Conservation (phyloP, 1,140 invertebrate species). For the Bradysia coprophila region DNA sequence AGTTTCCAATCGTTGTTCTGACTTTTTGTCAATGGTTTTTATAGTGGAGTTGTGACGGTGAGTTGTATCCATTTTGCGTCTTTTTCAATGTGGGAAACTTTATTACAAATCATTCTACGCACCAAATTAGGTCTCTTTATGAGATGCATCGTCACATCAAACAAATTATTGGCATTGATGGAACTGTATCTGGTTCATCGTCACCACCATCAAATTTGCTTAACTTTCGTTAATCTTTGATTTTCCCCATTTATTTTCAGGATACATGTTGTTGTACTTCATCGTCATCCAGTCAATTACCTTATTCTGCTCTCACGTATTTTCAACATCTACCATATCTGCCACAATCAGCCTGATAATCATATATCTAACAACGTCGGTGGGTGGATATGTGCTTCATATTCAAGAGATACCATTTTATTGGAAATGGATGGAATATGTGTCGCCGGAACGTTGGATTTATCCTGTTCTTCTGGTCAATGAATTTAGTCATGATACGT, state of each 20-base stretch:
- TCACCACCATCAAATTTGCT: no score
- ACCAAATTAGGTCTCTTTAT: no score
- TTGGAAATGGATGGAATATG: conserved; percentile 40
- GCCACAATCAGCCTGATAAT: conserved; percentile 38
- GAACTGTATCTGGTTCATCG: no score
- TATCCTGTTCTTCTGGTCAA: conserved; percentile 41
- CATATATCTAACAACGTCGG: conserved; percentile 36
- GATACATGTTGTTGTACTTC: conserved; percentile 61
- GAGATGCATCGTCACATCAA: no score
- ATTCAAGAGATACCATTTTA: conserved; percentile 45
- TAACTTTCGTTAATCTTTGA: neutral
- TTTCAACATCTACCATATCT: conserved; percentile 36
- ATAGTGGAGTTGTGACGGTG: no score
- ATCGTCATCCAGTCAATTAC: conserved; percentile 48
- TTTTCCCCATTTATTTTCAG: conserved; percentile 21
- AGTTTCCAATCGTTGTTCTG: no score
- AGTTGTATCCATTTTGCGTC: no score
- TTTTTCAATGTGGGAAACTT: no score
- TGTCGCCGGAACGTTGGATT: conserved; percentile 59
- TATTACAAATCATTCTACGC: no score
- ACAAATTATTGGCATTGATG: no score
- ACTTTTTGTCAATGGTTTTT: no score
- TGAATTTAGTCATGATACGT: conserved; percentile 42
- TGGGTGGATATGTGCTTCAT: conserved; percentile 53
- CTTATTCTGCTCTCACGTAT: conserved; percentile 26